Conservation (phyloP, 2,888 invertebrate species). For the Spilosoma lubricipeda region DNA sequence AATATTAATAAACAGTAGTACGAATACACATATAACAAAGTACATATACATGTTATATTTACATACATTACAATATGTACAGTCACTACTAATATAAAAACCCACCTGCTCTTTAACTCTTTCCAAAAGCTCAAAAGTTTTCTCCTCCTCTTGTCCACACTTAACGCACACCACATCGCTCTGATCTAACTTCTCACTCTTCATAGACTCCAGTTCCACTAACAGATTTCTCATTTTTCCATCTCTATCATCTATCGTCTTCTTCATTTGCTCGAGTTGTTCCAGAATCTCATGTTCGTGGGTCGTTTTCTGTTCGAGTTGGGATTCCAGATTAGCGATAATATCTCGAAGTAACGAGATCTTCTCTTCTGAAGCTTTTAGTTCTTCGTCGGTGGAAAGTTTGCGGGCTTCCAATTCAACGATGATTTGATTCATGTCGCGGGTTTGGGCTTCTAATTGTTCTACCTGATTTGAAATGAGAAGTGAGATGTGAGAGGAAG, state of each 20-base stretch:
- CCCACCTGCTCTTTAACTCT: conserved; percentile 76
- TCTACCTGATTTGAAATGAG: conserved; percentile 87
- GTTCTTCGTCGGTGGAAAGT: conserved; percentile 89
- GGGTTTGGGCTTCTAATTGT: conserved; percentile 91
- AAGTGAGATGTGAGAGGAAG: conserved; percentile 23
- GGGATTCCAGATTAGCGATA: conserved; percentile 91
- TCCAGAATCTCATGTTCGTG: conserved; percentile 87
- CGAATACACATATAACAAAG: too few relatives aligned
- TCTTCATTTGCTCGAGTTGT: conserved; percentile 86
- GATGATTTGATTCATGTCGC: conserved; percentile 88
- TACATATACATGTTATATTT: background rate
- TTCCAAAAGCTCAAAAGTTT: conserved; percentile 63
- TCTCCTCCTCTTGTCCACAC: conserved; percentile 68
- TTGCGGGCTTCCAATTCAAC: conserved; percentile 87
- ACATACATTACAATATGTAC: background rate
- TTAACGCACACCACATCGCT: conserved; percentile 71
- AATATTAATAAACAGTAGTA: too few relatives aligned
- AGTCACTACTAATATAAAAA: background rate
- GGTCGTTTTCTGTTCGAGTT: conserved; percentile 89
- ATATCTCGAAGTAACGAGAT: conserved; percentile 91
- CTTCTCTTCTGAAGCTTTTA: conserved; percentile 92
- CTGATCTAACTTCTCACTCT: conserved; percentile 76
- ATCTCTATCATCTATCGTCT: conserved; percentile 85
- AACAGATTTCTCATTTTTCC: conserved; percentile 84
- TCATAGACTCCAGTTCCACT: conserved; percentile 84